Base-by-base conservation (phyloP, 2,797 vertebrate genomes). In the Pipistrellus pipistrellus region DNA sequence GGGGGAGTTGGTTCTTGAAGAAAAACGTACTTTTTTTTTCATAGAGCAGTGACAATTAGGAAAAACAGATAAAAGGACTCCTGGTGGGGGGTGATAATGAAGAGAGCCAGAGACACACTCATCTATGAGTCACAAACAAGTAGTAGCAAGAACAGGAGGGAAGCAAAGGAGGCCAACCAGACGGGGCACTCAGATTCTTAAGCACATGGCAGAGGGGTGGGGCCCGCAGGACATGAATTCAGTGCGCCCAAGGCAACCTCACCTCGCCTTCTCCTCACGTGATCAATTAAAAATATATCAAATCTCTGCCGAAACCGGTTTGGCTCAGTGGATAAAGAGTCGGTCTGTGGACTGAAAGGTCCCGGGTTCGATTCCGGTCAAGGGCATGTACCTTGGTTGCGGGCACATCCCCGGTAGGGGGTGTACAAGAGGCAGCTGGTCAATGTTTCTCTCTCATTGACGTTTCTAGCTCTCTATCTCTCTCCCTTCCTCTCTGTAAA, bases 131-230 rank as follows among this genome's bases (percentile, higher is more conserved):
- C 51, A 35, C 53, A 44, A 73, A 87, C 12, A 30, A 51, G 30
- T 38, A 32, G 55, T 10, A 64, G 57, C 44, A 75, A 66, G 30
- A 44, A 53, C 13, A 30, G 27, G 27, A 23, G 27, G 17, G 57
- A 73, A 10, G 68, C 76, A 66, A 81, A 46, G 35, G 32, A 35
- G 35, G 44, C 21, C 25, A 20, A 32, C 5, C 27, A 7, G 68
- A 55, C 11, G 3, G 59, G 21, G 25, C 76, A 46, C 0, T 0
- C 1, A 4, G 46, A 32, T 38, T 51, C 44, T 2, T 4, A 41
- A 9, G 51, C n/a, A 8, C 5, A 5, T 2, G 32, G 55, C 12
- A 32, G 51, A 48, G 21, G 2, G 13, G 6, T 6, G 20, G 13
- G n/a, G 18, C 2, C 7, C 14, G 7, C 10, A 55, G 23, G 21